phyloP scores from a whole-genome alignment of 2,888 invertebrate genomes.

The Parnassius orleans region DNA sequence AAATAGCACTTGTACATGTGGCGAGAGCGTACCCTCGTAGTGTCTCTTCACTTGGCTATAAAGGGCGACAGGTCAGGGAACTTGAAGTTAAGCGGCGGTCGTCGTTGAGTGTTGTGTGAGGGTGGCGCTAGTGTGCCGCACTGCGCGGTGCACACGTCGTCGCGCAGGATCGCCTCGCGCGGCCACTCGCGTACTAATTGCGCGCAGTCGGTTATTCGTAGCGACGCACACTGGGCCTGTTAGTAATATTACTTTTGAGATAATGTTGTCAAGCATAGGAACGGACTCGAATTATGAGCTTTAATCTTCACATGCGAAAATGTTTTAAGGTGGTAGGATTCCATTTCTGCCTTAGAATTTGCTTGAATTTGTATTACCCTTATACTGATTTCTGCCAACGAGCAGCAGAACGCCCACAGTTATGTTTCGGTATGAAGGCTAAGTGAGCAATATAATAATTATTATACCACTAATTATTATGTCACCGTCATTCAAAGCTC shows the following conservation, averaged over 20 bases:
- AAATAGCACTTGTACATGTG: constrained; percentile 22
- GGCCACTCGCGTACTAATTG: constrained; percentile 91
- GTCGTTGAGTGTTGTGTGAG: constrained; percentile 51
- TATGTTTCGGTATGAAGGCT: too few relatives aligned
- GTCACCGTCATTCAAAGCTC: too few relatives aligned
- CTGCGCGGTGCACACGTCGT: constrained; percentile 95
- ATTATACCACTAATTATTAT: too few relatives aligned
- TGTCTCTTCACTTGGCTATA: constrained; percentile 75
- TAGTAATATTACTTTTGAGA: constrained; percentile 27
- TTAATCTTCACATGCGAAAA: too few relatives aligned
- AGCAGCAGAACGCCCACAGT: too few relatives aligned
- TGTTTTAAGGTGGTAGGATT: too few relatives aligned
- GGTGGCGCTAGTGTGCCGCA: constrained; percentile 85
- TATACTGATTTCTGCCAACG: too few relatives aligned
- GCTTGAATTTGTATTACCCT: too few relatives aligned
- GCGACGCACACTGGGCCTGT: constrained; percentile 93
- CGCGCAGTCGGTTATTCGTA: constrained; percentile 92
- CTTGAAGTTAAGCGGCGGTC: constrained; percentile 83
- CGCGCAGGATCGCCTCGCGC: constrained; percentile 88
- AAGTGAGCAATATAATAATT: too few relatives aligned
- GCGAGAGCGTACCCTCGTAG: not conserved
- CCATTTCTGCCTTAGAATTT: too few relatives aligned
- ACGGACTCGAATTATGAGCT: too few relatives aligned
- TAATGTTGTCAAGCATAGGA: too few relatives aligned
- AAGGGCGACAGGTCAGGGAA: constrained; percentile 89